Base-by-base conservation (phyloP, 2,113 vertebrate species). In the Recurvirostra avosetta region DNA sequence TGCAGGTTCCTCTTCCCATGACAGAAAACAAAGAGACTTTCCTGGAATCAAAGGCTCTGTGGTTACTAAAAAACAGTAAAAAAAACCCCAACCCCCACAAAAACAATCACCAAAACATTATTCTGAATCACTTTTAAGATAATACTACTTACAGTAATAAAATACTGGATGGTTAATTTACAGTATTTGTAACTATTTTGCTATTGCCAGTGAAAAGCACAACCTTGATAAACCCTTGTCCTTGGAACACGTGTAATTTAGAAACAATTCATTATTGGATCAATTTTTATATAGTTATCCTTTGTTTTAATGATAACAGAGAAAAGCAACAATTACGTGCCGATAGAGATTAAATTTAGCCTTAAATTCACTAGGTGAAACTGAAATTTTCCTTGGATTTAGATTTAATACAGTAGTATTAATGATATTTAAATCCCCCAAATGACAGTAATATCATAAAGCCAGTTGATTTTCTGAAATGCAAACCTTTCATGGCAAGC, bases 21-120 rank as follows among this genome's bases (percentile, higher is more conserved):
- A 30, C 7, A 81, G 63, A 83, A 90, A 83, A 25, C 2, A 58
- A 5, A 86, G 8, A 62, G 17, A 18, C 2, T 49, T 81, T 56
- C 25, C 38, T 47, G 34, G 6, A 58, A 52, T 70, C 36, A 63
- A 58, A 73, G 8, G 0, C 3, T 83, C 20, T 71, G 26, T 38
- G 10, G 18, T 77, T 73, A 45, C 16, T 22, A 49, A 61, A 53
- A 85, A 92, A 34, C 5, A 38, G 9, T 41, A 15, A 55, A 76
- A 74, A 61, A 32, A 50, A 32, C 26, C 0, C 8, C 9, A 19
- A 11, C 0, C 16, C 7, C 5, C 1, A 2, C 25, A 4, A 25
- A 1, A 3, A 7, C 11, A 80, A 6, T 2, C 6, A 34, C 21
- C 5, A 38, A 81, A 78, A 50, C 5, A 20, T 68, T 68, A 29